phyloP scores from a whole-genome alignment of 2,113 vertebrate genomes.

The Gnathonemus echidnorhynchus region DNA sequence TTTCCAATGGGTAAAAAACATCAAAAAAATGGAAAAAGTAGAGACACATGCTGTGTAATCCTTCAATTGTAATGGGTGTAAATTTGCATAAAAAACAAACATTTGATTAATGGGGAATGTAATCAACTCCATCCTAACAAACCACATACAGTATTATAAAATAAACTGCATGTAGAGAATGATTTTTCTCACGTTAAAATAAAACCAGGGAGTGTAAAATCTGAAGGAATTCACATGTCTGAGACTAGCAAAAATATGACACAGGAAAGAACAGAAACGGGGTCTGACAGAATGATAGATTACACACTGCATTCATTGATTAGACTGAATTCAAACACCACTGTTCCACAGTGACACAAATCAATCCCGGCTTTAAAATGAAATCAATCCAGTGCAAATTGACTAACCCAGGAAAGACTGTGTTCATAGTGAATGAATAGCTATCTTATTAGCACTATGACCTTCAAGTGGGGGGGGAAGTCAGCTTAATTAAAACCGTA shows the following conservation, averaged over 20 bases:
- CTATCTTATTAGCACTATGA: constrained; percentile 8
- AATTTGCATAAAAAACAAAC: neutral
- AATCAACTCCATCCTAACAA: neutral
- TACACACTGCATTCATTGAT: constrained; percentile 34
- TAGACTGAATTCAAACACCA: constrained; percentile 38
- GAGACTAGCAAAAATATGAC: constrained; percentile 22
- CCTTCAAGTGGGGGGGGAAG: neutral
- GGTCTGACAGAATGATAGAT: constrained; percentile 43
- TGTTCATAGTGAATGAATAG: constrained; percentile 11
- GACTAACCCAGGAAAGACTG: constrained; percentile 25
- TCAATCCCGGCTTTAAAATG: constrained; percentile 37
- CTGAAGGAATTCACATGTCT: neutral
- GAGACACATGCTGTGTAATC: neutral
- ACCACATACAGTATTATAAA: neutral
- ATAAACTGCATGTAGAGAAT: neutral
- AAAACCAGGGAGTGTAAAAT: neutral
- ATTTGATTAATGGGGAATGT: neutral
- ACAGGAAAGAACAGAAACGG: constrained; percentile 31
- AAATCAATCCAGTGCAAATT: constrained; percentile 40
- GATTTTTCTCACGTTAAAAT: neutral
- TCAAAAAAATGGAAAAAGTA: neutral
- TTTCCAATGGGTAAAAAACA: neutral
- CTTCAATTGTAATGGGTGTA: neutral
- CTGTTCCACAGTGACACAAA: constrained; percentile 34
- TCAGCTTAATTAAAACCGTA: neutral